Percentiles rank a stretch among this genome's conserved stretches.
phyloP scores from a whole-genome alignment of 35 echinoderm and acorn worm genomes.

The Acanthaster planci region DNA sequence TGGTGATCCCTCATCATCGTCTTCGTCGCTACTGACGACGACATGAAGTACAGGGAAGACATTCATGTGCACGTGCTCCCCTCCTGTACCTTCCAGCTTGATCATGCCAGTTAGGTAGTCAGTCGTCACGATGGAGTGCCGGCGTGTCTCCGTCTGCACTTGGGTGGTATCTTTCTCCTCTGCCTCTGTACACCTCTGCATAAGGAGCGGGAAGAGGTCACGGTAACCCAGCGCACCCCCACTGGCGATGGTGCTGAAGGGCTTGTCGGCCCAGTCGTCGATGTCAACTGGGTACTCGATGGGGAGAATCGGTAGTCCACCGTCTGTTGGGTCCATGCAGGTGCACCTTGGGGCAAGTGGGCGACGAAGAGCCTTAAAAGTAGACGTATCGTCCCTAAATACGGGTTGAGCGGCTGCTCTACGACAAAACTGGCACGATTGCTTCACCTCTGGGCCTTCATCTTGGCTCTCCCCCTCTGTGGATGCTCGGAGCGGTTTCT shows the following conservation, averaged over 20 bases:
- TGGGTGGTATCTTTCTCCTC: conserved; percentile 72
- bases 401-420: neutral
- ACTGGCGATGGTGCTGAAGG: conserved; percentile 60
- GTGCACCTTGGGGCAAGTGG: neutral
- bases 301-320: neutral
- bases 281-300: conserved; percentile 14
- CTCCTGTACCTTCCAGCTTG: conserved; percentile 34
- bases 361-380: neutral
- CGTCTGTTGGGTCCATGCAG: conserved; percentile 11
- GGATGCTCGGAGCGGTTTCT: neutral
- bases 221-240: conserved; percentile 36
- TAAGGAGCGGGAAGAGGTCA: conserved; percentile 69
- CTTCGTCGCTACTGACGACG: conserved; percentile 34
- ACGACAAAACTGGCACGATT: neutral
- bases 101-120: conserved; percentile 59
- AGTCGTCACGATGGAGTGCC: conserved; percentile 66
- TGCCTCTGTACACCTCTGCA: conserved; percentile 62
- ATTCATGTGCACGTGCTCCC: conserved; percentile 15
- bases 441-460: neutral
- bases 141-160: conserved; percentile 80
- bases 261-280: conserved; percentile 70
- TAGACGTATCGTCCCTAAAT: neutral
- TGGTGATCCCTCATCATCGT: conserved; percentile 34
- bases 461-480: neutral
- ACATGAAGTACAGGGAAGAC: conserved; percentile 74